Evolutionary conservation across 2,797 vertebrate species (phyloP).

Genomic region (Gymnocypris eckloni): DNA sequence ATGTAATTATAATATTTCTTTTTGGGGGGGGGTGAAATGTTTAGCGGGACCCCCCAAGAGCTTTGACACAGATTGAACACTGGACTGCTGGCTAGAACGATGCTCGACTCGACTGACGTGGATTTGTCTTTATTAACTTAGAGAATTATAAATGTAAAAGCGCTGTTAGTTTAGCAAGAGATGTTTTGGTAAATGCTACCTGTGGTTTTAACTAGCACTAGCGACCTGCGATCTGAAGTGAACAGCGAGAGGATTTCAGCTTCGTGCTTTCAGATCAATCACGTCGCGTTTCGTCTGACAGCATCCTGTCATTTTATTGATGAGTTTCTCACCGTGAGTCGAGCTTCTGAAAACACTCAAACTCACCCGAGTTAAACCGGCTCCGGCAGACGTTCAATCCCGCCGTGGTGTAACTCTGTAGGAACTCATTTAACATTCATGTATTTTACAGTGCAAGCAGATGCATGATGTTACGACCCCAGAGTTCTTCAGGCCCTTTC

Average conservation of each 20-base stretch:
- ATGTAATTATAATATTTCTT: too few species aligned
- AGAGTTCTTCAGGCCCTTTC: background rate
- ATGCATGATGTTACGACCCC: background rate
- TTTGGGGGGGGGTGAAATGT: too few species aligned
- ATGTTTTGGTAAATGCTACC: background rate
- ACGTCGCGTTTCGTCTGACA: constrained; percentile 14
- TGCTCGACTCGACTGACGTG: background rate
- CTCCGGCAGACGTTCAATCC: background rate
- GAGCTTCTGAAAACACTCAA: constrained; percentile 21
- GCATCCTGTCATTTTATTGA: constrained; percentile 24
- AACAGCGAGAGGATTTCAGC: background rate
- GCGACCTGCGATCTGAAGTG: background rate
- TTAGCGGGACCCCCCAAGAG: too few species aligned
- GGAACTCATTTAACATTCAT: constrained; percentile 36
- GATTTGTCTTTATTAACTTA: constrained; percentile 1
- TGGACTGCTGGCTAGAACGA: background rate
- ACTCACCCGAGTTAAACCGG: background rate
- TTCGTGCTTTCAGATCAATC: background rate
- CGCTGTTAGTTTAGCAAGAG: background rate
- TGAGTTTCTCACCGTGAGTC: constrained; percentile 7
- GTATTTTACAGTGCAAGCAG: constrained; percentile 24
- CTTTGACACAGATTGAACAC: too few species aligned
- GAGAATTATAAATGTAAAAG: background rate
- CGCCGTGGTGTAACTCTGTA: background rate
- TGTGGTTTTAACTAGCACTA: background rate